Evolutionary conservation across 2,888 invertebrate genomes (phyloP), one percentile per base, ranked within the genome.

Genomic region (Tinea trinotella): DNA sequence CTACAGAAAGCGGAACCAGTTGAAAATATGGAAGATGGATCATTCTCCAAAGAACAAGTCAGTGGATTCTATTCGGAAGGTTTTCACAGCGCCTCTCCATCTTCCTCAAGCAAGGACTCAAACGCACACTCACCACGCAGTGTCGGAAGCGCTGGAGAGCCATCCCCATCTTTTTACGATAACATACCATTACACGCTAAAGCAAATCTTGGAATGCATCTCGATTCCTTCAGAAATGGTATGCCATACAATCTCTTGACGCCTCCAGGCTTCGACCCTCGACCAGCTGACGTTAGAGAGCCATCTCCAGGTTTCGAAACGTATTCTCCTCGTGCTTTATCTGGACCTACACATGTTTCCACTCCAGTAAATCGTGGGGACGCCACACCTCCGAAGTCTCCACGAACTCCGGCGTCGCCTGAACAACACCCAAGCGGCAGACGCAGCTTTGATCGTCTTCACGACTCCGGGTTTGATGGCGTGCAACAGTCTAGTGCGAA

Each of bases 1-100:
- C 74, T 83, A 10, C 78, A 90, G 90, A 90, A 90, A 85, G 75
- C 87, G 57, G 89, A 89, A 68, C 73, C 74, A 0, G 63, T 70
- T 56, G 79, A 81, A 15, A 83, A 70, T 56, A 81, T 70, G 76
- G 83, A 80, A 58, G 83, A 78, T 9, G 71, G 73, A 46, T 78
- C 70, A 59, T 85, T 77, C 61, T 62, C 79, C 5, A 88, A 89
- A 62, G 89, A 89, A 57, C 90, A 89, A 61, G 87, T 88, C 1
- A 87, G 90, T 56, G 87, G 88, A 5, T 90, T 90, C 61, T 89
- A 88, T 61, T 88, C 88, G n/a, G 89, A 89, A 60, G 86, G 86
- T 1, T 88, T 88, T 62, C 88, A 87, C 61, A 89, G 89, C 57
- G 87, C 88, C 0, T 89, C 90, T 0, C 89, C 89, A 0, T 88